Conservation (phyloP, 2,113 vertebrate genomes). For the Anseranas semipalmata region DNA sequence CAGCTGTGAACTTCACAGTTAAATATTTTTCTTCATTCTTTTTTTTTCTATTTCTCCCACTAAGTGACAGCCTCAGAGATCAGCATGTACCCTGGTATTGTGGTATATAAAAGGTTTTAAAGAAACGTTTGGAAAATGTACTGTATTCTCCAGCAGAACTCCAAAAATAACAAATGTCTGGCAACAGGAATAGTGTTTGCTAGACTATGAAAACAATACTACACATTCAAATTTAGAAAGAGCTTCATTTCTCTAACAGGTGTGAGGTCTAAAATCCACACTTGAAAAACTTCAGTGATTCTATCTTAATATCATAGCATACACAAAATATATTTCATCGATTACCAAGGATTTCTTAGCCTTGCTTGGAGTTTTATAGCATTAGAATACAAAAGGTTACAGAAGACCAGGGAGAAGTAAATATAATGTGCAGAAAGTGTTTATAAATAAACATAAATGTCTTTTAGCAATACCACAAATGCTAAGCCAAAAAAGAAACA, state of each 20-base stretch:
- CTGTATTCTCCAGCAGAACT: neutral
- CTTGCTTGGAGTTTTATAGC: neutral
- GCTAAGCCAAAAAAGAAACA: neutral
- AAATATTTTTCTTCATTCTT: neutral
- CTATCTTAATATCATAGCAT: neutral
- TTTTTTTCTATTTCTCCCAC: neutral
- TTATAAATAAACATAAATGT: neutral
- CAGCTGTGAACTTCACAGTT: neutral
- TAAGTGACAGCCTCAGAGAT: neutral
- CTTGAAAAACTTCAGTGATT: neutral
- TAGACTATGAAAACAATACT: neutral
- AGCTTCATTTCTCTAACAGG: neutral
- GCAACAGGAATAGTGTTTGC: neutral
- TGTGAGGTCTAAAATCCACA: neutral
- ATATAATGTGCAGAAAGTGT: neutral
- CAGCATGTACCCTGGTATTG: neutral
- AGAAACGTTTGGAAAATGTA: constrained; percentile 4
- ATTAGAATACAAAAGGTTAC: neutral
- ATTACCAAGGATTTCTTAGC: neutral
- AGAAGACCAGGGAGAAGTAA: neutral
- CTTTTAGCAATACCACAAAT: neutral
- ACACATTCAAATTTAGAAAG: neutral
- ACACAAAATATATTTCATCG: neutral
- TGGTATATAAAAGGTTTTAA: neutral
- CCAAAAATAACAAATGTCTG: constrained; percentile 16